Base-by-base conservation (phyloP, 92 coral and sea anemone genomes). In the Zoanthus gigantus region DNA sequence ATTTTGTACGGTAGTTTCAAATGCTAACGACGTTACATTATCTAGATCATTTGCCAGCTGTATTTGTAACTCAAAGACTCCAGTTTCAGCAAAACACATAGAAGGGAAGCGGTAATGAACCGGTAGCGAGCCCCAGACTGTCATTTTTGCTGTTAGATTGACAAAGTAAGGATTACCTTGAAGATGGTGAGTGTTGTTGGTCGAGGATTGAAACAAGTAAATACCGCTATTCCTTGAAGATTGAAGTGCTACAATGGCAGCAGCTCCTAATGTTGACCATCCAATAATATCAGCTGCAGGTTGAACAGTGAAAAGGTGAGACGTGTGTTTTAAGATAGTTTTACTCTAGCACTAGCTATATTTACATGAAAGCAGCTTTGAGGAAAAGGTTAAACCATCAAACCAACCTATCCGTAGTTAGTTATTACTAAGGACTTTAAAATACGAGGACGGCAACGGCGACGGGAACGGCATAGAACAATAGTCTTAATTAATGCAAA, bases 221-320 rank as follows among this genome's bases (percentile, higher is more conserved):
- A 81, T 46, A n/a, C 85, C 75, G 12, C 60, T 29, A 30, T 29
- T 67, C 4, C 15, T 30, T 28, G 73, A n/a, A 2, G 74, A 37
- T 17, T 81, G 75, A 4, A 67, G 37, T 73, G 66, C n/a, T 45
- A 45, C 23, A 65, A 81, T 68, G 16, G 18, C 53, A 42, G 76
- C 60, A 68, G 45, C 47, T 5, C 54, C 85, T 12, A 28, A 42
- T n/a, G 61, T 45, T 7, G 85, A 81, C 85, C 85, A 81, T 12
- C 85, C 85, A 46, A 81, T 67, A 10, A 81, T 81, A 50, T 81
- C 85, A 47, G 63, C 85, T 81, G 61, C 28, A 23, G 75, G 44
- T 45, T 11, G 14, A 77, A 6, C 14, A 45, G 6, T 37, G 42
- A 9, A 50, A 6, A 77, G 53, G 6, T 10, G 54, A 13, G n/a